Conservation (phyloP, 2,113 vertebrate genomes). For the Rafetus swinhoei region DNA sequence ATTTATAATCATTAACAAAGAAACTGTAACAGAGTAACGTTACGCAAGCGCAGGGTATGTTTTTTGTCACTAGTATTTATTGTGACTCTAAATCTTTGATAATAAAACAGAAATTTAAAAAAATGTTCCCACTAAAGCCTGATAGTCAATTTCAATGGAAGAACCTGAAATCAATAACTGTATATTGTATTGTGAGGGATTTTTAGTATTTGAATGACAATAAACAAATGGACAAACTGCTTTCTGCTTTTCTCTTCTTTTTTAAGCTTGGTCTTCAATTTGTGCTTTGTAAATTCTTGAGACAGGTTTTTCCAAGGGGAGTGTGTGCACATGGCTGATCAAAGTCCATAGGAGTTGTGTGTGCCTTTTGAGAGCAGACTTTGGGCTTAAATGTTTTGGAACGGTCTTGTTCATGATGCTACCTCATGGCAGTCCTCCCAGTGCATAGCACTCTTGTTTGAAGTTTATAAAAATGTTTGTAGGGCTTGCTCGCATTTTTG, state of each 20-base stretch:
- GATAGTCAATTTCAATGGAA: accelerated
- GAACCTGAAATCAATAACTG: background rate
- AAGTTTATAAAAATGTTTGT: background rate
- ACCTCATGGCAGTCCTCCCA: background rate
- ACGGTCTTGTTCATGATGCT: background rate
- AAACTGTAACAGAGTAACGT: background rate
- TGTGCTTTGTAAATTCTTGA: background rate
- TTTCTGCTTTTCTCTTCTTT: background rate
- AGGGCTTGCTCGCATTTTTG: background rate
- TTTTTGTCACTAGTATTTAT: conserved; percentile 59
- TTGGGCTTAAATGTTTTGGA: background rate
- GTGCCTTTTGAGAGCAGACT: background rate
- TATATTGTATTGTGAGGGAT: background rate
- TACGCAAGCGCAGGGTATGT: background rate
- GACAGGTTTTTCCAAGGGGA: background rate
- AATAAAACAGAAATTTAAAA: conserved; percentile 23
- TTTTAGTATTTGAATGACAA: conserved; percentile 49
- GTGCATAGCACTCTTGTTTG: background rate
- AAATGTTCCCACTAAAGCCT: background rate
- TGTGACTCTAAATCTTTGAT: conserved; percentile 64
- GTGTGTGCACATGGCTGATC: background rate
- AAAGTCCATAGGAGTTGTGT: background rate
- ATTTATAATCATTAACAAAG: background rate
- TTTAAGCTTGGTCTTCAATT: background rate
- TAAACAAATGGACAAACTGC: conserved; percentile 27